Evolutionary conservation across 1,140 invertebrate genomes (phyloP).

Genomic region (Macrobrachium rosenbergii): DNA sequence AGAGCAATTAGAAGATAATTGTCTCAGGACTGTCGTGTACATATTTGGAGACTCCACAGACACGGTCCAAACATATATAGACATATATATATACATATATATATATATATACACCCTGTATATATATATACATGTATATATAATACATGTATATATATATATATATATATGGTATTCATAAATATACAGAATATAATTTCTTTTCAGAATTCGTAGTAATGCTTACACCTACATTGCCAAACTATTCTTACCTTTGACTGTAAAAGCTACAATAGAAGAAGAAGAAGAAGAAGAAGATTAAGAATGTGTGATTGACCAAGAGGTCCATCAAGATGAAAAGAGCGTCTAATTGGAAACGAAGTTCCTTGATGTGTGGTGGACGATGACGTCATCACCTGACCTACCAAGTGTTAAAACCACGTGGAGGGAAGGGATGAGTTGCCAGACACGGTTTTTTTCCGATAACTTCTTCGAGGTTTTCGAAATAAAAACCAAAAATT

Average conservation of each 20-base stretch:
- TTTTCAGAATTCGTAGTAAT: neutral
- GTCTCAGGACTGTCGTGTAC: neutral
- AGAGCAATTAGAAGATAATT: no score
- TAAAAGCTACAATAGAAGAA: no score
- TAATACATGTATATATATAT: neutral
- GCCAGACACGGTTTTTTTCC: no score
- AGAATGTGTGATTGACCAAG: no score
- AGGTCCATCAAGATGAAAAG: no score
- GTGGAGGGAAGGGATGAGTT: neutral
- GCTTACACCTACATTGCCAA: neutral
- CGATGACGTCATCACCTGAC: conserved; percentile 8
- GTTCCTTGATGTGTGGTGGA: neutral
- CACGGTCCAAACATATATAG: neutral
- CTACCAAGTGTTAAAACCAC: neutral
- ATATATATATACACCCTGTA: no score
- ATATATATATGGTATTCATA: neutral
- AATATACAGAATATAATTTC: neutral
- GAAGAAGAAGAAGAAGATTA: no score
- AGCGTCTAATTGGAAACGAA: no score
- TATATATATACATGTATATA: no score
- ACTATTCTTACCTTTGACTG: no score
- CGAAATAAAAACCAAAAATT: no score
- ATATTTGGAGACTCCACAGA: neutral
- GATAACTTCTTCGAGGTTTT: no score
- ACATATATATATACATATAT: neutral